Conservation (phyloP, 2,888 invertebrate species). For the Cyrtodaria siliqua region DNA sequence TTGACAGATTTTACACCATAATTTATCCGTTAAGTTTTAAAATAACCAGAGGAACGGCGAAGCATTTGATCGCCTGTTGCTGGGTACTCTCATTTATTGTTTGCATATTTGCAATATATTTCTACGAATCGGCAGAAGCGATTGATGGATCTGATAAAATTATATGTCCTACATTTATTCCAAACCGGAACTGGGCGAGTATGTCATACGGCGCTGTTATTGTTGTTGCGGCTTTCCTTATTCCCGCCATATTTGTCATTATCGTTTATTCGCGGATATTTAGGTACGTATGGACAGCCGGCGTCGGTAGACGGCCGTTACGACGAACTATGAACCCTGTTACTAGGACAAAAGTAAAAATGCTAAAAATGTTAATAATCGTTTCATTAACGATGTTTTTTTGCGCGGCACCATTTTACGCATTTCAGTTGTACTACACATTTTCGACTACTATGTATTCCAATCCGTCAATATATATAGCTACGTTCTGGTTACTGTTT, state of each 20-base stretch:
- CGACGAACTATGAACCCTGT: conserved; percentile 81
- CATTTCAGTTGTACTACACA: conserved; percentile 70
- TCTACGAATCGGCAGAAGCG: conserved; percentile 65
- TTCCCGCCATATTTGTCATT: conserved; percentile 70
- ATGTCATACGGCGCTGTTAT: conserved; percentile 68
- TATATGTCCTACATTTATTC: conserved; percentile 72
- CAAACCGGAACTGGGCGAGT: conserved; percentile 62
- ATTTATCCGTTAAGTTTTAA: conserved; percentile 85
- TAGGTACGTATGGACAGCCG: conserved; percentile 77
- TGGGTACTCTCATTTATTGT: conserved; percentile 70
- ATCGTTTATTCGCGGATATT: conserved; percentile 75
- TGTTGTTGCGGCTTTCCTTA: conserved; percentile 66
- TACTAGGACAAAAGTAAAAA: conserved; percentile 83
- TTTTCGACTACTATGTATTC: conserved; percentile 35
- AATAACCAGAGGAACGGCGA: conserved; percentile 81
- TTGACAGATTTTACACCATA: conserved; percentile 85
- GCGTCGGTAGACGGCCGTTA: conserved; percentile 66
- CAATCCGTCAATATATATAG: conserved; percentile 66
- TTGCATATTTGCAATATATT: conserved; percentile 75
- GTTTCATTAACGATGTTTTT: conserved; percentile 66
- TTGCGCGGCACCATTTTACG: conserved; percentile 70
- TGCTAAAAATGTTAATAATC: conserved; percentile 83
- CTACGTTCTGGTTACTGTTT: conserved; percentile 67
- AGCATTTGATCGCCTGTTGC: conserved; percentile 76
- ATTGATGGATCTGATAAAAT: conserved; percentile 6